Evolutionary conservation across 2,113 vertebrate species (phyloP), one percentile per base, ranked within the genome.

Genomic region (Tapirus terrestris): DNA sequence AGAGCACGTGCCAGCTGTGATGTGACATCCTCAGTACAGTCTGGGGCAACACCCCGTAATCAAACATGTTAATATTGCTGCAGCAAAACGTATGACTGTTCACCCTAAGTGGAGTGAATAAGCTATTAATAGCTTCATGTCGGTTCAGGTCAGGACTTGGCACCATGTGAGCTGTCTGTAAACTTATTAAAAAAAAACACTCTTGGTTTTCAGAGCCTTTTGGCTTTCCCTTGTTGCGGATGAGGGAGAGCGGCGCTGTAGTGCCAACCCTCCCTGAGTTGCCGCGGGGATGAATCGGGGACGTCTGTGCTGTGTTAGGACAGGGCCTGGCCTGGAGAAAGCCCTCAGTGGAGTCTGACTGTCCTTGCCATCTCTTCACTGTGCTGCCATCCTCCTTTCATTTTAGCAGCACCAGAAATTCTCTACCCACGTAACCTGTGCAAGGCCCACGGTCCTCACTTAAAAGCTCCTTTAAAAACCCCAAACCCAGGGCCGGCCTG

Each of bases 231-330:
- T 51, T 48, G 8, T 21, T 80, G 13, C 45, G 23, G 29, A 63
- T 7, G 11, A 63, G 60, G 25, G 63, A 3, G 5, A 7, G 21
- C 16, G 94, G 43, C 73, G 43, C n/a, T 33, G 12, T 8, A 12
- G 20, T 0, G 0, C 70, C 33, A 31, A 6, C 27, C 25, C 3
- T 20, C 48, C 65, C 51, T 0, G 0, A 1, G 48, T 6, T 25
- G 48, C 72, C 36, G 3, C 3, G 1, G 87, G 61, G 76, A 21
- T 17, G 2, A 7, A 3, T 16, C 21, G 72, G 83, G 53, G 23
- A 23, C 45, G 27, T 16, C 8, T 31, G 0, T 14, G 1, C 18
- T 2, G 39, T 2, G 3, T 17, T 12, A 14, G 58, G 43, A 12
- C 23, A 2, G 27, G 36, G 8, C 36, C 68, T 20, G 23, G 39